Percentiles rank a stretch among this genome's conserved stretches.
These are phyloP conservation scores for Cynaeus angustus DNA, from an alignment of 2,888 invertebrate genomes.

Conservation along the genomic window DNA sequence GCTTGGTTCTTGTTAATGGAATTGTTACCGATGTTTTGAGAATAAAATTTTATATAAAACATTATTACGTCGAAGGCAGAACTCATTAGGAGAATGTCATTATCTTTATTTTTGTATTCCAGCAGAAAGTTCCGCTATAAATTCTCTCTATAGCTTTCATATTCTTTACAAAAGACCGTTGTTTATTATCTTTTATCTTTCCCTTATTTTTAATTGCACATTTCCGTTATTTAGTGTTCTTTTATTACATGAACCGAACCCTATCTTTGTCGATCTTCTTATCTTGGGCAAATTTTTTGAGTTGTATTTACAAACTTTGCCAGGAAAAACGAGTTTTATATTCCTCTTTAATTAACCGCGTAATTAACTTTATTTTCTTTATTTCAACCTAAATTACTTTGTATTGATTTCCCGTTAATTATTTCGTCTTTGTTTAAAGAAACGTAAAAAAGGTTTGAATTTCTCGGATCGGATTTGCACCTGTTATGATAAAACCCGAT, in stretches of 20 bases:
- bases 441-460: conserved; percentile 1
- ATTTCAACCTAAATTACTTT: conserved; percentile 11
- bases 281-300: conserved; percentile 49
- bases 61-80: conserved; percentile 45
- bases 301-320: conserved; percentile 29
- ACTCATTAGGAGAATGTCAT: conserved; percentile 50
- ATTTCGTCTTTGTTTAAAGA: conserved; percentile 14
- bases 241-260: conserved; percentile 60
- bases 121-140: conserved; percentile 57
- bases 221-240: conserved; percentile 61
- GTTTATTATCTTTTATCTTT: conserved; percentile 61
- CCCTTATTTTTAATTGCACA: conserved; percentile 61
- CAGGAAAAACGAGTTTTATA: conserved; percentile 16
- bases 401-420: conserved; percentile 28
- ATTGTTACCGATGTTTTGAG: conserved; percentile 29
- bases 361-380: conserved; percentile 36
- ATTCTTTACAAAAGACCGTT: conserved; percentile 58
- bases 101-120: conserved; percentile 53
- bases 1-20: conserved; percentile 20
- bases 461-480: conserved; percentile 28
- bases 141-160: conserved; percentile 59
- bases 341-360: conserved; percentile 38
- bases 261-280: conserved; percentile 49
- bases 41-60: conserved; percentile 34
- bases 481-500: conserved; percentile 30